phyloP scores from a whole-genome alignment of 2,888 invertebrate genomes.

The Scaptomyza reducta region DNA sequence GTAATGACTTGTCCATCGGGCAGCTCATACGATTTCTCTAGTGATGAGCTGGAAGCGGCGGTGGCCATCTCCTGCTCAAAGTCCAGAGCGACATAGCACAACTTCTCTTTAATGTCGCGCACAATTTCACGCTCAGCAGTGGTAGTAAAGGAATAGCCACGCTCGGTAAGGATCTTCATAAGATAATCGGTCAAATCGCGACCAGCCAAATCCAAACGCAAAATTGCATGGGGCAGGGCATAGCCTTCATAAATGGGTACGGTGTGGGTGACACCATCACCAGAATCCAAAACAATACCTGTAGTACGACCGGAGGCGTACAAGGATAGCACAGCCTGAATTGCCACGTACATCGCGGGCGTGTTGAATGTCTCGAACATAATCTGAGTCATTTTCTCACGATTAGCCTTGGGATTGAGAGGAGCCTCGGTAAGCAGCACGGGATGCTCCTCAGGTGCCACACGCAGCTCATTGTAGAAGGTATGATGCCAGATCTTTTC shows the following conservation, averaged over 20 bases:
- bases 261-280: conserved; percentile 98
- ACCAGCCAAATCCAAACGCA: conserved; percentile 96
- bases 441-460: conserved; percentile 96
- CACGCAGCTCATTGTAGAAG: conserved; percentile 98
- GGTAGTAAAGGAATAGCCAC: conserved; percentile 96
- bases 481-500: conserved; percentile 99
- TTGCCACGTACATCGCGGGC: conserved; percentile 96
- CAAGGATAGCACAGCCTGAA: conserved; percentile 96
- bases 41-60: conserved; percentile 94
- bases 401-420: conserved; percentile 94
- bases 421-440: conserved; percentile 95
- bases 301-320: conserved; percentile 98
- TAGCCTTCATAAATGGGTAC: conserved; percentile 98
- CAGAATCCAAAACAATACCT: conserved; percentile 97
- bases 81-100: conserved; percentile 95
- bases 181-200: conserved; percentile 96
- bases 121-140: conserved; percentile 97
- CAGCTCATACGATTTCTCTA: conserved; percentile 97
- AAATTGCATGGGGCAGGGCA: conserved; percentile 95
- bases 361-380: conserved; percentile 97
- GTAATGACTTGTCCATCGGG: conserved; percentile 95
- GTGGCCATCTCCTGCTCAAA: conserved; percentile 98
- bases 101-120: conserved; percentile 97
- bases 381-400: conserved; percentile 96
- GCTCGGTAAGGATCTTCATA: conserved; percentile 96